Base-by-base conservation (phyloP, 2,113 vertebrate genomes). In the Tor tambroides region DNA sequence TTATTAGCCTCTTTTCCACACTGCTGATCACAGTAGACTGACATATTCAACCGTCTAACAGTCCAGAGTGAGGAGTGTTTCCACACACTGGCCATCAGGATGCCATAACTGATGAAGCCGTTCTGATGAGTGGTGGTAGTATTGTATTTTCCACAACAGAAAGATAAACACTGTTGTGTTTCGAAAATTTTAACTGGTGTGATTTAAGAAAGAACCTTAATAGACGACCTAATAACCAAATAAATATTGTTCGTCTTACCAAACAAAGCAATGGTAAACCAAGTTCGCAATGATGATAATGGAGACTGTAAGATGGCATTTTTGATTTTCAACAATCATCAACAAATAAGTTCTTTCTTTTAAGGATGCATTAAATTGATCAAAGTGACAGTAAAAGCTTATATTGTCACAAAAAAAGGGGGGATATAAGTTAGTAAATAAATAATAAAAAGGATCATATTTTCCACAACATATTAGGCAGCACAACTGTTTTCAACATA, bases 1-100 rank as follows among this genome's bases (percentile, higher is more conserved):
- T 93, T 91, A 94, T 94, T 93, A 93, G 90, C 75, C 89, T 88
- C 86, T 80, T 86, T 90, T 89, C 85, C 85, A 78, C 90, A 90
- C 85, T 80, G 88, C 86, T 61, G 76, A 85, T 84, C 90, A 90
- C 90, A 92, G 89, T 87, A 65, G 49, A 69, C 87, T 54, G 30
- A 88, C 30, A 32, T 32, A 61, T 56, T 65, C 59, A 5, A 80
- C 32, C 30, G 35, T 11, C 26, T 35, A 54, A 23, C 77, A 86
- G 43, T 17, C 9, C 61, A 65, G 21, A 83, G 30, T 35, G 65
- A 23, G 51, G 56, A 71, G 46, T 71, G 19, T 72, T 32, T 71
- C 6, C 23, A 26, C 23, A 41, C 21, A 15, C 23, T 14, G 32
- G 32, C 1, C 4, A 43, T 17, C 35, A 21, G 17, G 9, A 80